Conservation (phyloP, 2,113 vertebrate genomes). For the Petrocephalus zakoni region DNA sequence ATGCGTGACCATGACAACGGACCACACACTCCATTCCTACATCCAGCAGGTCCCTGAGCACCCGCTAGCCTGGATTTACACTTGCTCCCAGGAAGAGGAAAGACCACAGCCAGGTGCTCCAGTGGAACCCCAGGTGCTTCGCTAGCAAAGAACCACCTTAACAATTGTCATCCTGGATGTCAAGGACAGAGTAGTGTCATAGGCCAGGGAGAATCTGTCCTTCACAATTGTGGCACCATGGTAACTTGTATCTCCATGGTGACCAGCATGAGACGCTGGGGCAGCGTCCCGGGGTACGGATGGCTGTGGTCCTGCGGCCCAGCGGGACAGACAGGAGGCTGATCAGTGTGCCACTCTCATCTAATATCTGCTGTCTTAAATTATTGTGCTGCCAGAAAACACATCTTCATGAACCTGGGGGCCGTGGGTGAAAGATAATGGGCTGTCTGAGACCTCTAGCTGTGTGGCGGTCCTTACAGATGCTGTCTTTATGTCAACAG, state of each 20-base stretch:
- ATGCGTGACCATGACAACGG: background rate
- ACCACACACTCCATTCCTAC: background rate
- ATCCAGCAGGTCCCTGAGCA: background rate
- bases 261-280: background rate
- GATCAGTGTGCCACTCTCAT: background rate
- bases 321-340: background rate
- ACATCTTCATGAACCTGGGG: background rate
- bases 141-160: background rate
- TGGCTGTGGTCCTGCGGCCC: background rate
- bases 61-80: background rate
- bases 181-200: background rate
- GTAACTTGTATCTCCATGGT: background rate
- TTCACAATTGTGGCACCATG: background rate
- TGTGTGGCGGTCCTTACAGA: background rate
- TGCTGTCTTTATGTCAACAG: background rate
- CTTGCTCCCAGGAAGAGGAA: background rate
- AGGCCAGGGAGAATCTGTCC: background rate
- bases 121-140: background rate
- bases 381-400: background rate
- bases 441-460: background rate
- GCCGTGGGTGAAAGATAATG: background rate
- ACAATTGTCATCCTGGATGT: background rate
- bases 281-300: background rate
- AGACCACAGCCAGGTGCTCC: background rate
- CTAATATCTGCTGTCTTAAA: background rate